Conservation (phyloP, 53 echinoderm and acorn worm genomes). For the Pentamera pediparva region DNA sequence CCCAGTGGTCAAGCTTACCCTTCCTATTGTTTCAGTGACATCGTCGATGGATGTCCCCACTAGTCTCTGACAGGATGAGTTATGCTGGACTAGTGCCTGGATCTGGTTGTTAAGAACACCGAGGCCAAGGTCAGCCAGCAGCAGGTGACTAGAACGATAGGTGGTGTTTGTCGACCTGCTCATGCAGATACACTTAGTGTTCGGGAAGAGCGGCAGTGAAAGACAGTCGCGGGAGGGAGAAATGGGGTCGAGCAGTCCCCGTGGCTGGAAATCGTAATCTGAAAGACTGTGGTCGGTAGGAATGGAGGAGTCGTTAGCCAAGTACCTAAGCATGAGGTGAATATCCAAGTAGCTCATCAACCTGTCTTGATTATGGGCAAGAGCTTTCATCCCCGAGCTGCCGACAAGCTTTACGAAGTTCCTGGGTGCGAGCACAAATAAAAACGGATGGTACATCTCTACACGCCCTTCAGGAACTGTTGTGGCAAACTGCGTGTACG, state of each 20-base stretch:
- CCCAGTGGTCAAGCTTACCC: conserved; percentile 37
- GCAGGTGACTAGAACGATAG: conserved; percentile 40
- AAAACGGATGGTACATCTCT: conserved; percentile 74
- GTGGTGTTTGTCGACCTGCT: neutral
- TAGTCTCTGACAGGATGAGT: conserved; percentile 58
- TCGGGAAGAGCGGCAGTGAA: conserved; percentile 61
- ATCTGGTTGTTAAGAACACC: conserved; percentile 69
- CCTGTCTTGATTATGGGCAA: conserved; percentile 60
- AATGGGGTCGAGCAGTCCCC: conserved; percentile 50
- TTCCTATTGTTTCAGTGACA: conserved; percentile 55
- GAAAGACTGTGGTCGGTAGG: conserved; percentile 20
- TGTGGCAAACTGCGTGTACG: conserved; percentile 60
- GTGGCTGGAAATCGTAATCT: conserved; percentile 39
- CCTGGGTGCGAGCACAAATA: conserved; percentile 55
- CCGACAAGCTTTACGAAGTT: conserved; percentile 42
- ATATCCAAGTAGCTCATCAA: conserved; percentile 66
- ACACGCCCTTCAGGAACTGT: conserved; percentile 59
- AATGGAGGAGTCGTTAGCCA: conserved; percentile 28
- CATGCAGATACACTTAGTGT: conserved; percentile 77
- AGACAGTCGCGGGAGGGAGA: conserved; percentile 62
- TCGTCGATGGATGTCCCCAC: conserved; percentile 52
- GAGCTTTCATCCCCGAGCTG: conserved; percentile 14
- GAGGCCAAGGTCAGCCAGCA: conserved; percentile 69
- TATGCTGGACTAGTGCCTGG: conserved; percentile 41
- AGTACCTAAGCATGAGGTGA: conserved; percentile 53